Base-by-base conservation (phyloP, 1,140 invertebrate genomes). In the Brachionus calyciflorus region DNA sequence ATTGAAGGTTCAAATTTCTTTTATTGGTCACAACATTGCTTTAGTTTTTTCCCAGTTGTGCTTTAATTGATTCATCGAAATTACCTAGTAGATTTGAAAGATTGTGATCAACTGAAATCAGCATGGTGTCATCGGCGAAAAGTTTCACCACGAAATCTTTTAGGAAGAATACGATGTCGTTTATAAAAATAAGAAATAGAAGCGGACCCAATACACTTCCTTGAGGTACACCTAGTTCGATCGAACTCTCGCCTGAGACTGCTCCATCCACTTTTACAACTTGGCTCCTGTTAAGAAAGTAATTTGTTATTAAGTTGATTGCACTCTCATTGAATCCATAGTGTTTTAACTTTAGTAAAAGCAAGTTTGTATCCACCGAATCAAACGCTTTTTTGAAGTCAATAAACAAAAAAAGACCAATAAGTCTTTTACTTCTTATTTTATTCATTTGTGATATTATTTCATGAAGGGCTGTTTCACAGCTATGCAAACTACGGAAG, bases 341-440 rank as follows among this genome's bases (percentile, higher is more conserved):
- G 24, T 40, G 17, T 19, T 28, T 24, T 6, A 73, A 30, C 17
- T 73, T 73, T 26, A 19, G 7, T 14, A 49, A 24, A 12, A 73
- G 40, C 10, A 53, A 10, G 14, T 14, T 1, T 33, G 30, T n/a
- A 1, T 49, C 30, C 14, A 73, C 69, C n/a, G 26, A 24, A 37
- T 73, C 69, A 73, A 73, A 73, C 9, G 69, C 69, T 49, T 73
- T 73, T 33, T 37, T 49, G 12, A 51, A 73, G 48, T 73, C 69
- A 17, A 73, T 46, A 48, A 69, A 69, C n/a, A 69, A 14, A 26
- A 44, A 26, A 17, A 69, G 19, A 46, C 40, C 40, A 28, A 46
- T 44, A 17, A 4, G 10, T 69, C 28, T 46, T 24, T 48, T 46
- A 46, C 28, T 48, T 33, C n/a, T 30, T 17, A 48, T 48, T 28